Evolutionary conservation across 2,113 vertebrate species (phyloP), one percentile per base, ranked within the genome.

Genomic region (Eurypyga helias): DNA sequence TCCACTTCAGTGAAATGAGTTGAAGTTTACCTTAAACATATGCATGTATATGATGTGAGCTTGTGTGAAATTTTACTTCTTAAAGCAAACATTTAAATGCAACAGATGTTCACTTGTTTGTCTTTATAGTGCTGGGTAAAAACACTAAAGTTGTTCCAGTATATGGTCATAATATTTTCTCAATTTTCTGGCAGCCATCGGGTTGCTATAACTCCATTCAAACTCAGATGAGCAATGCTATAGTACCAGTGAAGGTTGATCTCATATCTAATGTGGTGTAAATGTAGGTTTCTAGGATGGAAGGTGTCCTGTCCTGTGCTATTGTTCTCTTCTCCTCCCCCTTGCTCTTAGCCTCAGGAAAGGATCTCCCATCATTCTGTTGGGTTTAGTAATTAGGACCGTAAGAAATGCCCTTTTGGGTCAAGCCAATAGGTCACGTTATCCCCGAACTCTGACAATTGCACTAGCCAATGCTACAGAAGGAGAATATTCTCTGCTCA

Each of bases 71-170:
- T 69, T 55, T 78, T 70, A 29, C 84, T 90, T 89, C 83, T 55
- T 69, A 72, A 87, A 88, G 55, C 15, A 38, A 72, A 81, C 2
- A 3, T 81, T 93, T 72, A 52, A 91, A 76, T 61, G 57, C 65
- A 85, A 92, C 79, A 95, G 79, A 90, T 90, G 75, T 88, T 95
- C 62, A 16, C 36, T 93, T 91, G 33, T 91, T 93, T 90, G 79
- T 25, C 75, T 92, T 87, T 61, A 66, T 13, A 69, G 45, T 65
- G 38, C 62, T 70, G 62, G 43, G 49, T 85, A 72, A 85, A 83
- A 94, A 43, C 52, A 79, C 26, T 60, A 6, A 71, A 85, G 41
- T 88, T 92, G 36, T 80, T 95, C 66, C 71, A 95, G 76, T 76
- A 61, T 36, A 77, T 8, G 83, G 34, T 72, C 66, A 69, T 77